Evolutionary conservation across 2,113 vertebrate genomes (phyloP).

Genomic region (Nothocercus julius): DNA sequence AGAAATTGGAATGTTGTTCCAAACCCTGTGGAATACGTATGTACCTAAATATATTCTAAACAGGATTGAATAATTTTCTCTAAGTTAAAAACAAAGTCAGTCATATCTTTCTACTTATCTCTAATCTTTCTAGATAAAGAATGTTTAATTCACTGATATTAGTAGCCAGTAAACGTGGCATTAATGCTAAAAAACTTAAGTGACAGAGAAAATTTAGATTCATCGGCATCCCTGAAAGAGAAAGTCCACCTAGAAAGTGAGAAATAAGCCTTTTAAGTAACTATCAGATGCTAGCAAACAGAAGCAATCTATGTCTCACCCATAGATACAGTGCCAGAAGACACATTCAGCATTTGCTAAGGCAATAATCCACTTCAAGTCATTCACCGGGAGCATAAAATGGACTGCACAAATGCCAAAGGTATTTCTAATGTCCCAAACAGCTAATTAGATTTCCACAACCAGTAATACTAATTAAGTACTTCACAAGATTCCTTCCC

Average conservation of each 20-base stretch:
- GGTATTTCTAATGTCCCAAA: background rate
- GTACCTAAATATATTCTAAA: background rate
- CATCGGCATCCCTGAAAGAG: accelerated
- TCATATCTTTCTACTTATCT: background rate
- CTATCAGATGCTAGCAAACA: background rate
- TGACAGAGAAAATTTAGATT: background rate
- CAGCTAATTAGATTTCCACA: background rate
- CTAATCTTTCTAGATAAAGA: background rate
- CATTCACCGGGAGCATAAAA: background rate
- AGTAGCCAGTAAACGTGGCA: background rate
- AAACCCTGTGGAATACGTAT: background rate
- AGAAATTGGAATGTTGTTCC: background rate
- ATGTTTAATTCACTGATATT: background rate
- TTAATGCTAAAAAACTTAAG: background rate
- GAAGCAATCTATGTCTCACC: background rate
- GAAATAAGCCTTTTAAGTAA: background rate
- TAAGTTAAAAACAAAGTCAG: background rate
- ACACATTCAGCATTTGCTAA: background rate
- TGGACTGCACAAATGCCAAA: background rate
- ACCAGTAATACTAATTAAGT: background rate
- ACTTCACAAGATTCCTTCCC: background rate
- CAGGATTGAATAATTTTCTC: background rate
- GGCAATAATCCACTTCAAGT: background rate
- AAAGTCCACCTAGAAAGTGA: background rate
- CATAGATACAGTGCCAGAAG: background rate